A percentile compares a stretch with the other conserved stretches of the same genome.
phyloP scores from a whole-genome alignment of 2,797 vertebrate genomes.

The Crax fasciolata region DNA sequence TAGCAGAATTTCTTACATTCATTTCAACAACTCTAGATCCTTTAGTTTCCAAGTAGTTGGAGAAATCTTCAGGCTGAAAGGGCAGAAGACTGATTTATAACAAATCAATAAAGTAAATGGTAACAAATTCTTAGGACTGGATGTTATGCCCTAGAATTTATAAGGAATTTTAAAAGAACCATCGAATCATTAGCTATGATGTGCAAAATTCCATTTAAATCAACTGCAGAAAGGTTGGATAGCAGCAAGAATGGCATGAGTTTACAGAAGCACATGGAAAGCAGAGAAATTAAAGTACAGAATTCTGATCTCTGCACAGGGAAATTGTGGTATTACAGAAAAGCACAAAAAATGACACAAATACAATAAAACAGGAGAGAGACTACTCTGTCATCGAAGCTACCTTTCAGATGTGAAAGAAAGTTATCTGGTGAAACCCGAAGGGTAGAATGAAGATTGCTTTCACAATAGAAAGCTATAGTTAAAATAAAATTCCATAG shows the following conservation, averaged over 20 bases:
- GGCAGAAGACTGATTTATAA: background rate
- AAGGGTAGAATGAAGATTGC: background rate
- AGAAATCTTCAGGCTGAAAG: background rate
- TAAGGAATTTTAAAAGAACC: background rate
- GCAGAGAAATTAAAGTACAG: background rate
- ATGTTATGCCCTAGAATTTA: background rate
- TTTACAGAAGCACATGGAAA: background rate
- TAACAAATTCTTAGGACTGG: background rate
- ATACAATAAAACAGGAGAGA: accelerated
- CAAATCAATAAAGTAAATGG: background rate
- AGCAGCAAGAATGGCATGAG: background rate
- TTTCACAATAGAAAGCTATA: background rate
- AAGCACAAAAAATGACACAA: background rate
- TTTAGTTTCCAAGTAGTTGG: background rate
- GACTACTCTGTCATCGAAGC: background rate
- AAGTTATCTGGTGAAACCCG: background rate
- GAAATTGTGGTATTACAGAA: background rate
- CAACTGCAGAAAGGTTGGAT: background rate
- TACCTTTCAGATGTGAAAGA: background rate
- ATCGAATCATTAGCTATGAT: background rate
- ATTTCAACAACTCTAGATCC: background rate
- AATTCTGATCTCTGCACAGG: background rate
- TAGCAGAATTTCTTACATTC: background rate
- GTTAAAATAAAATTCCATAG: background rate
- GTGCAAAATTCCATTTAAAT: background rate